Conservation (phyloP, 2,888 invertebrate genomes). For the Capitulum mitella region DNA sequence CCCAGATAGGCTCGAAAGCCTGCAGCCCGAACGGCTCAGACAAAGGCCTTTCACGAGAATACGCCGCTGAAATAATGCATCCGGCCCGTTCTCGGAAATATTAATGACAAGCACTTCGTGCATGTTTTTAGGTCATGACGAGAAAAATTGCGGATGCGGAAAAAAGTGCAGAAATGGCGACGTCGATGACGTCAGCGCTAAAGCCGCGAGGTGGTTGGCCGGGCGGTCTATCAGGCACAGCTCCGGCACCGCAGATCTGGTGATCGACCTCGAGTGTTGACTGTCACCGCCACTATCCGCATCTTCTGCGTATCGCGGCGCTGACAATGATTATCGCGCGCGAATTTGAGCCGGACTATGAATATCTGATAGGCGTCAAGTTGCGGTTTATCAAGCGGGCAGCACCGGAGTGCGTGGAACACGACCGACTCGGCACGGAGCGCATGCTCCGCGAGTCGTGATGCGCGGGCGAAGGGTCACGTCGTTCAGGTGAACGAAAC, state of each 20-base stretch:
- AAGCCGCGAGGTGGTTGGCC: background rate
- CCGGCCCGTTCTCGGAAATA: background rate
- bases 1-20: background rate
- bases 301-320: background rate
- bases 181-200: background rate
- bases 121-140: slow-evolving; percentile 10
- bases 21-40: background rate
- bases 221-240: background rate
- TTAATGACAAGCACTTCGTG: slow-evolving; percentile 12
- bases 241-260: background rate
- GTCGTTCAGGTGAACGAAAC: too few species aligned
- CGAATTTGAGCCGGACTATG: background rate
- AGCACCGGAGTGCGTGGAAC: too few species aligned
- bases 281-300: background rate
- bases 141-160: background rate
- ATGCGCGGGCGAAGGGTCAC: too few species aligned
- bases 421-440: too few species aligned
- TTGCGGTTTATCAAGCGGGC: background rate
- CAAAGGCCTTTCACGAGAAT: slow-evolving; percentile 1
- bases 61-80: background rate
- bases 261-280: background rate
- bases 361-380: background rate
- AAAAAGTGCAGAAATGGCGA: background rate
- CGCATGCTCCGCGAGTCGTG: too few species aligned
- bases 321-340: background rate